Percentiles rank a stretch among this genome's conserved stretches.
Conservation (phyloP, 2,797 vertebrate species). For the Leptodactylus fallax region DNA sequence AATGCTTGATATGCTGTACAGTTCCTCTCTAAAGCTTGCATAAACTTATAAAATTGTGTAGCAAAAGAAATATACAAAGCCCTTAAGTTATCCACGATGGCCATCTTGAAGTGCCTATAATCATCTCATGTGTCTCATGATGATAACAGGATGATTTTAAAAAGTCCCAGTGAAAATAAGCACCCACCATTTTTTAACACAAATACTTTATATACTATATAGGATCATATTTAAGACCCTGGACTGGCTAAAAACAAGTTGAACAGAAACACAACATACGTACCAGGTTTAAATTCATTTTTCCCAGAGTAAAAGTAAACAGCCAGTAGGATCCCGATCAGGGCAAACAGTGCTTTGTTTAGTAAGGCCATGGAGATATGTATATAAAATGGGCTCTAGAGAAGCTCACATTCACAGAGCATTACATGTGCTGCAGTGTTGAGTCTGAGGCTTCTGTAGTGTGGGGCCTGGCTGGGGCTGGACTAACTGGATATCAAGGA, state of each 20-base stretch:
- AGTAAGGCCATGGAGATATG: conserved; percentile 12
- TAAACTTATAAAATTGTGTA: no score
- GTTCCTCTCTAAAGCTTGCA: no score
- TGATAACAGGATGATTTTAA: no score
- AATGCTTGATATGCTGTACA: no score
- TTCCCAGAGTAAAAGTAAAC: conserved; percentile 31
- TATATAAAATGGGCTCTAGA: not conserved
- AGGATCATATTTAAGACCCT: no score
- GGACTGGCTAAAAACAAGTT: not conserved
- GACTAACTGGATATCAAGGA: not conserved
- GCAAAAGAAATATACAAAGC: no score
- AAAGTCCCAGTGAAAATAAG: no score
- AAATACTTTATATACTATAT: no score
- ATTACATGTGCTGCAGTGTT: not conserved
- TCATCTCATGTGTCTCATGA: no score
- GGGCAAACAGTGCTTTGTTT: conserved; percentile 24
- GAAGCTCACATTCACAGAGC: not conserved
- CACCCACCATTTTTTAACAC: no score
- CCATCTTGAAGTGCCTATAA: no score
- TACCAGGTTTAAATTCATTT: conserved; percentile 18
- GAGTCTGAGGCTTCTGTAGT: not conserved
- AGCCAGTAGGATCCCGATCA: conserved; percentile 4
- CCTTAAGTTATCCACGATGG: no score
- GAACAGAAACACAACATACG: not conserved
- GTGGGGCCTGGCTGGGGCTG: not conserved